Evolutionary conservation across 2,113 vertebrate species (phyloP).

Genomic region (Aphyosemion australe): DNA sequence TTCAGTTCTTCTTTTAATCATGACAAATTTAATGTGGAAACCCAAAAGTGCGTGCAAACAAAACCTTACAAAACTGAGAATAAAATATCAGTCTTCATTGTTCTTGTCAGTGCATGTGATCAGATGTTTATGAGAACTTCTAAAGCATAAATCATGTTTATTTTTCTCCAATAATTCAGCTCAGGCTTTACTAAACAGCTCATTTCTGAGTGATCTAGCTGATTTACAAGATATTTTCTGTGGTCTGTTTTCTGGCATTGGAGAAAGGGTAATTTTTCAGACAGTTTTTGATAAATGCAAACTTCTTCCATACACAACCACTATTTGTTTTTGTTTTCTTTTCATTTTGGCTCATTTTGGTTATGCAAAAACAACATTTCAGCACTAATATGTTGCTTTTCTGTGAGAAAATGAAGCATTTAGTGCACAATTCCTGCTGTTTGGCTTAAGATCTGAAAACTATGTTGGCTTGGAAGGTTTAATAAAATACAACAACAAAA

Average conservation of each 20-base stretch:
- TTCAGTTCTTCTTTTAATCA: not conserved
- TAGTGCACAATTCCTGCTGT: not conserved
- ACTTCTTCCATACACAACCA: not conserved
- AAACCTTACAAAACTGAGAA: not conserved
- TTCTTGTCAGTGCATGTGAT: not conserved
- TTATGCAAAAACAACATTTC: slow-evolving; percentile 4
- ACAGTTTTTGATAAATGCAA: not conserved
- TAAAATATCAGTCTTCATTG: not conserved
- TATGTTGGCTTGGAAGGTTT: too few relatives aligned
- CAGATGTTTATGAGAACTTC: not conserved
- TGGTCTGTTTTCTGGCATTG: not conserved
- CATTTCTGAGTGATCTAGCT: not conserved
- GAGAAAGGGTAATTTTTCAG: not conserved
- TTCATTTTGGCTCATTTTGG: not conserved
- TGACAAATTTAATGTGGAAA: not conserved
- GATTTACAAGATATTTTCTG: not conserved
- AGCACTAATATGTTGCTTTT: not conserved
- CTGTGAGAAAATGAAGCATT: too few relatives aligned
- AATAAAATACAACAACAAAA: too few relatives aligned
- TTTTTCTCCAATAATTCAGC: too few relatives aligned
- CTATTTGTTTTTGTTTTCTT: not conserved
- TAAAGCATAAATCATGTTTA: not conserved
- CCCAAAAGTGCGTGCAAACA: not conserved
- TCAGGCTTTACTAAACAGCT: not conserved
- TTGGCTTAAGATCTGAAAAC: too few relatives aligned